phyloP scores from a whole-genome alignment of 2,113 vertebrate genomes.

The Passer montanus region DNA sequence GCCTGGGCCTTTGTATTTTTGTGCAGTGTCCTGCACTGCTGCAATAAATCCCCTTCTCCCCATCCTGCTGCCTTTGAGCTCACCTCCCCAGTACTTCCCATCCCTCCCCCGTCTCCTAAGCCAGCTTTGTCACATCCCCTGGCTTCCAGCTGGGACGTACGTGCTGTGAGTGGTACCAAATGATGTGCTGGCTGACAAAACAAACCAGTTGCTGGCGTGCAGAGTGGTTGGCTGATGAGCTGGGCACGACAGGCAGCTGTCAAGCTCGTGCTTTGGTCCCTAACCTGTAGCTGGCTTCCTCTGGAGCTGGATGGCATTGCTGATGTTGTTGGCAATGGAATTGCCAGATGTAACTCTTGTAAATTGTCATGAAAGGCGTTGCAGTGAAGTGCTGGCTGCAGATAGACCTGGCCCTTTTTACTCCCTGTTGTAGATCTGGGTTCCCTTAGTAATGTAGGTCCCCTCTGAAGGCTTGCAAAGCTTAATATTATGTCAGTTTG shows the following conservation, averaged over 20 bases:
- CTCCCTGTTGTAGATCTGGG: fast-evolving
- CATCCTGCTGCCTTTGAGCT: not conserved
- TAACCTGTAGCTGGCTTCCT: not conserved
- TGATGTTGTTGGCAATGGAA: not conserved
- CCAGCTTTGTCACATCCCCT: not conserved
- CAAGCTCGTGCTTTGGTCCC: not conserved
- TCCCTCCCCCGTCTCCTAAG: not conserved
- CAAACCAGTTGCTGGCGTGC: not conserved
- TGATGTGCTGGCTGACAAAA: not conserved
- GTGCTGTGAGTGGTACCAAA: constrained; percentile 1
- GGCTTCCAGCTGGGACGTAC: not conserved
- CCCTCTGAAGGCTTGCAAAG: not conserved
- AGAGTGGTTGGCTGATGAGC: not conserved
- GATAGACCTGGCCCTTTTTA: not conserved
- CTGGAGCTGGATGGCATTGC: not conserved
- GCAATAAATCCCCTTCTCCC: constrained; percentile 1
- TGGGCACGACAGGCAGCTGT: not conserved
- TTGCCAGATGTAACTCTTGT: not conserved
- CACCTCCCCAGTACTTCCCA: not conserved
- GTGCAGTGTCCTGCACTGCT: not conserved
- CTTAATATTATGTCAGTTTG: not conserved
- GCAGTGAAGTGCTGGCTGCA: not conserved
- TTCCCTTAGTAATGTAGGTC: not conserved
- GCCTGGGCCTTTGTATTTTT: not conserved
- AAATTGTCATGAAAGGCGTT: not conserved